Percentiles rank a stretch among this genome's conserved stretches.
Conservation (phyloP, 2,888 invertebrate genomes). For the Merodon equestris region DNA sequence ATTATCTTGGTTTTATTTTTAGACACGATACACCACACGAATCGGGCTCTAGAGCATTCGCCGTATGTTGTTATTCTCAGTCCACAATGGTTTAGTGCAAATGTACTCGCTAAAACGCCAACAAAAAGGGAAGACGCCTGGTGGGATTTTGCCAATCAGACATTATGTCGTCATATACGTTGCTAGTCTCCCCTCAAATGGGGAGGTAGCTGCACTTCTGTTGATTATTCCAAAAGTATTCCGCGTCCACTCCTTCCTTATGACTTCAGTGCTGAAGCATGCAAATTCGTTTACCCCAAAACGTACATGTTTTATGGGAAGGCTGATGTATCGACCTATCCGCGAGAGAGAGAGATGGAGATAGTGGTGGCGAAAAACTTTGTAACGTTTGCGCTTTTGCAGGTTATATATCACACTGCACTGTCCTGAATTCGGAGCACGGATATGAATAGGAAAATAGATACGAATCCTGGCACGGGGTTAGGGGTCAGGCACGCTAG, state of each 20-base stretch:
- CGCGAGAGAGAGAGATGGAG: background rate
- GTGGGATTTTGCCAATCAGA: constrained; percentile 50
- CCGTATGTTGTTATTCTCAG: background rate
- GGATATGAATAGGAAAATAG: too few species aligned
- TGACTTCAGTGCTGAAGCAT: constrained; percentile 9
- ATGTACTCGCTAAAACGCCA: constrained; percentile 33
- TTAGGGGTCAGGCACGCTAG: constrained; percentile 5
- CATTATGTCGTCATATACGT: constrained; percentile 34
- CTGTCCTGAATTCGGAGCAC: constrained; percentile 1
- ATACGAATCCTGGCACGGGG: too few species aligned
- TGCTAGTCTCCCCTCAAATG: background rate
- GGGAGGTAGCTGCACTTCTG: constrained; percentile 15
- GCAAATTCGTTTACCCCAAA: constrained; percentile 15
- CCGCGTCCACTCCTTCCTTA: background rate
- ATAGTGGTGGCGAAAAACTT: background rate
- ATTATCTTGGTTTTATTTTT: constrained; percentile 52
- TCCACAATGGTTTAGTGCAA: constrained; percentile 20
- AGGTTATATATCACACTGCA: constrained; percentile 15
- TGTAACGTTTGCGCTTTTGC: constrained; percentile 29
- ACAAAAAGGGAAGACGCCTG: too few species aligned
- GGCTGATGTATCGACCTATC: constrained; percentile 23
- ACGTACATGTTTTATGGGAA: background rate
- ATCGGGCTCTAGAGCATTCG: constrained; percentile 30
- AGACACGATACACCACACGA: constrained; percentile 13
- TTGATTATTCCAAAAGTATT: constrained; percentile 22